Base-by-base conservation (phyloP, 2,113 vertebrate genomes). In the Vanacampus margaritifer region DNA sequence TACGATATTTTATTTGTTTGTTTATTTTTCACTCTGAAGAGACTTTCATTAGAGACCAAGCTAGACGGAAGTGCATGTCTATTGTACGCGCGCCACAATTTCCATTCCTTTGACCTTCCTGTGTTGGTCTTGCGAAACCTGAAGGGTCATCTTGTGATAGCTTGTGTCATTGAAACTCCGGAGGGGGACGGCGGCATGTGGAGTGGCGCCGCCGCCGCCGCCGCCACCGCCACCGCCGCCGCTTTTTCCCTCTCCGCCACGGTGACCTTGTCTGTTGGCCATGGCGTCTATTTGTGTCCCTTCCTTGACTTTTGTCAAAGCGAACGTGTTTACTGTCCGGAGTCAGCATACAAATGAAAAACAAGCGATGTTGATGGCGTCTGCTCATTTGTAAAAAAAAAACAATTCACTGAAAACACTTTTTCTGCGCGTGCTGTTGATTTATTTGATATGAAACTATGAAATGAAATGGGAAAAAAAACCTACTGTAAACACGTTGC, bases 341-440 rank as follows among this genome's bases (percentile, higher is more conserved):
- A 39, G 46, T 65, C 19, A 54, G 51, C 46, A 64, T 10, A 58
- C 41, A 45, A 7, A 65, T n/a, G 5, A 60, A 67, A 75, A 74
- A 61, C 21, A 54, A 59, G 36, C 62, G 60, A 69, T 71, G 67
- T 79, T 32, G 76, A 79, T 71, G 57, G 36, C 57, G 32, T 70
- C 74, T 66, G 58, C 73, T 64, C 72, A 74, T 86, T 87, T 86
- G 84, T 89, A 87, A 77, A 87, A 81, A 84, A 32, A 32, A 87
- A 77, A 87, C 79, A 84, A 13, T 13, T 63, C 45, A 65, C 69
- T 51, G 59, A 54, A 78, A 68, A 75, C 65, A 54, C n/a, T 16
- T 62, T 84, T 82, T 81, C 4, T 79, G 41, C 39, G 71, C 65
- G 67, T 58, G 67, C 64, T 76, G 67, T 81, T 60, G 67, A 76